A percentile compares a stretch with the other conserved stretches of the same genome.
These are phyloP conservation scores for Synergus itoensis DNA, from an alignment of 2,888 invertebrate genomes.

Conservation along the genomic window DNA sequence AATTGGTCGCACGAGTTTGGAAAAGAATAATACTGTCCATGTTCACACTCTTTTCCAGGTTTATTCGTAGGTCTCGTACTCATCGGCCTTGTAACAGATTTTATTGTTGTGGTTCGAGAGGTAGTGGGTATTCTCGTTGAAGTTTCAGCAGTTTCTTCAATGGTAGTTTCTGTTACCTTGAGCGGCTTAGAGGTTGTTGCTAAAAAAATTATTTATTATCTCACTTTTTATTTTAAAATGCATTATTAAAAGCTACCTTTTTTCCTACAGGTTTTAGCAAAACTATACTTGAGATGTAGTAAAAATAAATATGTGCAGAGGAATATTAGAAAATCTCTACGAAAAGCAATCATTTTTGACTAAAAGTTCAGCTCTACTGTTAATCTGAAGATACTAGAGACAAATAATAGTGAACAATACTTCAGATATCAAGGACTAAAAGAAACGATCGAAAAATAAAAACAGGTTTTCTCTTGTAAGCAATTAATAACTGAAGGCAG, in stretches of 20 bases:
- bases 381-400: neutral
- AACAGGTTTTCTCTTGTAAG: slow-evolving; percentile 4
- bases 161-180: slow-evolving; percentile 46
- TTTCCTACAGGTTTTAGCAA: neutral
- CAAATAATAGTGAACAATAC: neutral
- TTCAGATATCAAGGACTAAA: neutral
- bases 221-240: neutral
- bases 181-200: slow-evolving; percentile 44
- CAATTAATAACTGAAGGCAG: neutral
- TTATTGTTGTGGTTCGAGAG: slow-evolving; percentile 51
- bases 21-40: slow-evolving; percentile 88
- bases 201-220: slow-evolving; percentile 18
- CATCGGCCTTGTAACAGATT: slow-evolving; percentile 51
- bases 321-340: neutral
- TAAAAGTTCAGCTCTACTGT: neutral
- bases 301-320: neutral
- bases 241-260: neutral
- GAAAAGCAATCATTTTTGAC: neutral
- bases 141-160: slow-evolving; percentile 54
- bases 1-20: slow-evolving; percentile 85
- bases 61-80: slow-evolving; percentile 53
- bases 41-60: slow-evolving; percentile 79
- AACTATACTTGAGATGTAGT: neutral
- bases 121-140: slow-evolving; percentile 67
- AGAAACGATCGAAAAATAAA: slow-evolving; percentile 1